Evolutionary conservation across 2,888 invertebrate species (phyloP).

Genomic region (Heteropelma amictum): DNA sequence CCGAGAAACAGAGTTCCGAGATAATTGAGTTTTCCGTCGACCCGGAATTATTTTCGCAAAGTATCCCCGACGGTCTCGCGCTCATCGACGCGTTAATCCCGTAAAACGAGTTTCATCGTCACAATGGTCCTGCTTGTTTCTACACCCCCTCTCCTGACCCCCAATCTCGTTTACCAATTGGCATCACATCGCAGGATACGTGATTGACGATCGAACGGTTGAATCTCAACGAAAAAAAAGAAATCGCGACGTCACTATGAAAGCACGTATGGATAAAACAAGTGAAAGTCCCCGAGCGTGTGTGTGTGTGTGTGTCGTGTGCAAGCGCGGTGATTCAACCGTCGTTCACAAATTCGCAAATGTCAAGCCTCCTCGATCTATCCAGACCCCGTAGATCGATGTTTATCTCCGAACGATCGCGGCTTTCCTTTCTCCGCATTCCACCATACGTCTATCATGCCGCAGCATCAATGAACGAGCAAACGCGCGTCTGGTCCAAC

Average conservation of each 20-base stretch:
- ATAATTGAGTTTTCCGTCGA: conserved; percentile 46
- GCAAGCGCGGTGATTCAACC: background rate
- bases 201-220: conserved; percentile 6
- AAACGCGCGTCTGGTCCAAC: background rate
- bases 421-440: conserved; percentile 30
- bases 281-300: conserved; percentile 8
- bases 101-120: background rate
- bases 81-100: conserved; percentile 7
- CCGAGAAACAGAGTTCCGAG: conserved; percentile 7
- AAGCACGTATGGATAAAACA: background rate
- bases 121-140: background rate
- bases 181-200: background rate
- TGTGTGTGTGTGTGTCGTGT: too few relatives aligned
- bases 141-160: background rate
- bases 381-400: background rate
- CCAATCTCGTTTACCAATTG: conserved; percentile 2
- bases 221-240: conserved; percentile 4
- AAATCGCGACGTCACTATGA: background rate
- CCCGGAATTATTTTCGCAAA: too few relatives aligned
- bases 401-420: conserved; percentile 20
- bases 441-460: conserved; percentile 10
- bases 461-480: background rate
- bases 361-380: conserved; percentile 23
- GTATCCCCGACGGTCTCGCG: too few relatives aligned
- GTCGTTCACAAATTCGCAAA: conserved; percentile 27